These are phyloP conservation scores for Lota lota DNA, from an alignment of 2,113 vertebrate species.

Conservation along the genomic window DNA sequence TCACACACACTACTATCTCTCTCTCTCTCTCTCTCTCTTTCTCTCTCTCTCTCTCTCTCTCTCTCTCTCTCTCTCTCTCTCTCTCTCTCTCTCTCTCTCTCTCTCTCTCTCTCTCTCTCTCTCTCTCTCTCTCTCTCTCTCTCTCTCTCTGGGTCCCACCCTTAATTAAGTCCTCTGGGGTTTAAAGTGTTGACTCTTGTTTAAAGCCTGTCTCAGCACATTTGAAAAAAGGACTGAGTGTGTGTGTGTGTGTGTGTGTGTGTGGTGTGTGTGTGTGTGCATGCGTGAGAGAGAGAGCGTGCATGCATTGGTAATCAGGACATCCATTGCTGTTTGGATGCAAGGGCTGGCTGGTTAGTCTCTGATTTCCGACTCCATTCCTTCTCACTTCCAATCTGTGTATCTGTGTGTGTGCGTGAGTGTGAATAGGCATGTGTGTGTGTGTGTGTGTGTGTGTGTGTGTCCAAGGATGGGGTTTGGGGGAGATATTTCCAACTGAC, in stretches of 20 bases:
- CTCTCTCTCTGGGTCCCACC: constrained; percentile 77
- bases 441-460: constrained; percentile 9
- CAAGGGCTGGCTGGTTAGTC: constrained; percentile 51
- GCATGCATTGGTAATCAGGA: constrained; percentile 83
- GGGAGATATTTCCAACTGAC: constrained; percentile 76
- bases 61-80: constrained; percentile 2
- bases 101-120: constrained; percentile 42
- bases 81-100: constrained; percentile 23
- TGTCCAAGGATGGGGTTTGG: neutral
- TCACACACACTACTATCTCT: constrained; percentile 26
- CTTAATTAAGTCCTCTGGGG: constrained; percentile 97
- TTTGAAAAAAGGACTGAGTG: constrained; percentile 82
- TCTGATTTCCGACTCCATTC: constrained; percentile 67
- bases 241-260: constrained; percentile 15
- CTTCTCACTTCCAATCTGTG: constrained; percentile 19
- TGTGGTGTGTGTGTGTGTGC: no score
- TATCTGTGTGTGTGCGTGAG: neutral
- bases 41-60: constrained; percentile 43
- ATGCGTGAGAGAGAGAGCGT: constrained; percentile 29
- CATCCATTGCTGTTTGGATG: constrained; percentile 73
- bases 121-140: constrained; percentile 41
- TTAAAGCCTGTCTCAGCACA: constrained; percentile 95
- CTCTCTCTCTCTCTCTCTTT: constrained; percentile 39
- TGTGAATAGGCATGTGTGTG: constrained; percentile 30
- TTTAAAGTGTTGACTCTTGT: constrained; percentile 91